phyloP scores from a whole-genome alignment of 2,888 invertebrate species.

The Hydraecia micacea region DNA sequence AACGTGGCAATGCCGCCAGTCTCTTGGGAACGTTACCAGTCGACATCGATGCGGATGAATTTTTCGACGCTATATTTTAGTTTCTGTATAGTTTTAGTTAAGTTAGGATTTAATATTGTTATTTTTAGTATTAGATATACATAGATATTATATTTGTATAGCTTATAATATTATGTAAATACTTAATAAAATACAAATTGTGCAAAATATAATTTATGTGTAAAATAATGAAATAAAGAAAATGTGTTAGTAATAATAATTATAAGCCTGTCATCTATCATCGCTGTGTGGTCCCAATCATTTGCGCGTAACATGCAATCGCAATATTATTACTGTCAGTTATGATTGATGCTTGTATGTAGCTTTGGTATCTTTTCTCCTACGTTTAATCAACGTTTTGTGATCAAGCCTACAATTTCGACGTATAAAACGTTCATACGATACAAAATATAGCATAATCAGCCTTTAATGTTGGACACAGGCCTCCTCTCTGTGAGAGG shows the following conservation, averaged over 20 bases:
- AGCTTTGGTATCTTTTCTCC: not conserved
- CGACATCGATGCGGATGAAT: no score
- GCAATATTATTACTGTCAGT: conserved; percentile 38
- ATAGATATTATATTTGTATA: no score
- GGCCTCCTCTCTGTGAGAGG: no score
- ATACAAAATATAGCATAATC: not conserved
- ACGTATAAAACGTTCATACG: not conserved
- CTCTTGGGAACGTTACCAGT: no score
- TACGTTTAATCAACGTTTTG: not conserved
- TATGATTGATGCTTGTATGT: conserved; percentile 45
- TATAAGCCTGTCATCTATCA: conserved; percentile 45
- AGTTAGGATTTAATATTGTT: no score
- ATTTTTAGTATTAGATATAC: no score
- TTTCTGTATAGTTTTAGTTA: no score
- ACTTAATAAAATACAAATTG: no score
- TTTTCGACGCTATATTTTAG: no score
- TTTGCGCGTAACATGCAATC: conserved; percentile 22
- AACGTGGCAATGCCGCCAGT: no score
- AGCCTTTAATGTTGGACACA: no score
- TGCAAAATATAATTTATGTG: not conserved
- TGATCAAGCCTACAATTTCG: not conserved
- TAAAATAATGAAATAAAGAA: not conserved
- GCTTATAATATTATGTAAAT: no score
- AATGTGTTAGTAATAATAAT: not conserved
- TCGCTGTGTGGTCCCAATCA: conserved; percentile 10